Evolutionary conservation across 2,797 vertebrate genomes (phyloP).

Genomic region (Anabacerthia variegaticeps): DNA sequence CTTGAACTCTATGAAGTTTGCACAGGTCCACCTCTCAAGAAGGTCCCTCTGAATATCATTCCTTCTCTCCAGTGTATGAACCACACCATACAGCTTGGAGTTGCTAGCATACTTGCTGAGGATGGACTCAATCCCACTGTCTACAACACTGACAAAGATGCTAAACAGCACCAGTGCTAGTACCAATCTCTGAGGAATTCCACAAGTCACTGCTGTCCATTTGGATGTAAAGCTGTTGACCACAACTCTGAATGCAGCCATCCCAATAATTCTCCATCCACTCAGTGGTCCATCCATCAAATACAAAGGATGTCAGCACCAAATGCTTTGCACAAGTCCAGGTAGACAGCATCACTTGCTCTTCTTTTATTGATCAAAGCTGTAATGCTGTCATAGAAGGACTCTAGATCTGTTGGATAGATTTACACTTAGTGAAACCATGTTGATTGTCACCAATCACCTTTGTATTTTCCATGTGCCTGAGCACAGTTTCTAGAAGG

Average conservation of each 20-base stretch:
- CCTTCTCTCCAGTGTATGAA: not conserved
- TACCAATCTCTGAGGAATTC: not conserved
- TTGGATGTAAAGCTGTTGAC: not conserved
- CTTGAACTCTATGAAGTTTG: not conserved
- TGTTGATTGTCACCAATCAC: not conserved
- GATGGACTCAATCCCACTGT: not conserved
- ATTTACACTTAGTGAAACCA: not conserved
- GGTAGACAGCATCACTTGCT: not conserved
- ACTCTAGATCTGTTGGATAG: not conserved
- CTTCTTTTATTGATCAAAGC: not conserved
- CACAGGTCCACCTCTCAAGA: not conserved
- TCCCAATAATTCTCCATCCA: not conserved
- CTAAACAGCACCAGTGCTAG: not conserved
- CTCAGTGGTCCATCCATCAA: not conserved
- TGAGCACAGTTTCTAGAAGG: accelerated
- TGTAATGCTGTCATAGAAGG: not conserved
- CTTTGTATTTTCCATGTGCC: not conserved
- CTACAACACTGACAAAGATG: not conserved
- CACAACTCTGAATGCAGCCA: not conserved
- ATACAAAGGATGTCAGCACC: not conserved
- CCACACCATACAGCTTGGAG: not conserved
- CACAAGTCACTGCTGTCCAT: not conserved
- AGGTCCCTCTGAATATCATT: not conserved
- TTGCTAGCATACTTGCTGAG: not conserved
- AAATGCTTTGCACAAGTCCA: accelerated